Conservation (phyloP, 2,888 invertebrate species). For the Oxyscelio sp. region DNA sequence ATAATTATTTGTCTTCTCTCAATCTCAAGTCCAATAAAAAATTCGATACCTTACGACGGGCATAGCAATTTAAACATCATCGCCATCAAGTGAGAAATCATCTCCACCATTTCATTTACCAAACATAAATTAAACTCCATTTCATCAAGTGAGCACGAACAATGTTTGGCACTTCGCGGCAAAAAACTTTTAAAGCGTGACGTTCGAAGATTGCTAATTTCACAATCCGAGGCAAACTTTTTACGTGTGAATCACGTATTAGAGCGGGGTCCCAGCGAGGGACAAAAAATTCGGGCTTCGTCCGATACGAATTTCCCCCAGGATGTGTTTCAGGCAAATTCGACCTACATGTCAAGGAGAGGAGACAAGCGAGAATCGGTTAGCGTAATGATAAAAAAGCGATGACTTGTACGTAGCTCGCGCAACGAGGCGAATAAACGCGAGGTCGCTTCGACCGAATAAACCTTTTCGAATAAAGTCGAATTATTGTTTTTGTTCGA, state of each 20-base stretch:
- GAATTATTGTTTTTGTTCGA: neutral
- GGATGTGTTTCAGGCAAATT: conserved; percentile 50
- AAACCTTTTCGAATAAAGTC: too few species aligned
- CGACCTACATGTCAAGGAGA: conserved; percentile 34
- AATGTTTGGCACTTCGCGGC: too few species aligned
- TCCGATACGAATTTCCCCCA: conserved; percentile 56
- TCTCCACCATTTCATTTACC: too few species aligned
- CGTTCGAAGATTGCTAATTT: conserved; percentile 34
- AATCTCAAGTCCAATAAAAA: too few species aligned
- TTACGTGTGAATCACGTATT: conserved; percentile 49
- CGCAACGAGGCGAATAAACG: neutral
- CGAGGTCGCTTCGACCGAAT: conserved; percentile 10
- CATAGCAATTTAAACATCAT: too few species aligned
- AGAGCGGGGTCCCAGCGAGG: too few species aligned
- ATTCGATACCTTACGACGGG: too few species aligned
- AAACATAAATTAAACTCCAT: too few species aligned
- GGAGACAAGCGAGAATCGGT: conserved; percentile 35
- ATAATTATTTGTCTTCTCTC: too few species aligned
- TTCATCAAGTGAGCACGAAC: too few species aligned
- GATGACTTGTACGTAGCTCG: conserved; percentile 38
- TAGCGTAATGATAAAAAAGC: conserved; percentile 53
- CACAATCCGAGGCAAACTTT: conserved; percentile 27
- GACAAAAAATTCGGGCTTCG: conserved; percentile 25
- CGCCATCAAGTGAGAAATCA: too few species aligned
- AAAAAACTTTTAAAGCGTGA: neutral